Conservation (phyloP, 2,797 vertebrate species). For the Falco cherrug region DNA sequence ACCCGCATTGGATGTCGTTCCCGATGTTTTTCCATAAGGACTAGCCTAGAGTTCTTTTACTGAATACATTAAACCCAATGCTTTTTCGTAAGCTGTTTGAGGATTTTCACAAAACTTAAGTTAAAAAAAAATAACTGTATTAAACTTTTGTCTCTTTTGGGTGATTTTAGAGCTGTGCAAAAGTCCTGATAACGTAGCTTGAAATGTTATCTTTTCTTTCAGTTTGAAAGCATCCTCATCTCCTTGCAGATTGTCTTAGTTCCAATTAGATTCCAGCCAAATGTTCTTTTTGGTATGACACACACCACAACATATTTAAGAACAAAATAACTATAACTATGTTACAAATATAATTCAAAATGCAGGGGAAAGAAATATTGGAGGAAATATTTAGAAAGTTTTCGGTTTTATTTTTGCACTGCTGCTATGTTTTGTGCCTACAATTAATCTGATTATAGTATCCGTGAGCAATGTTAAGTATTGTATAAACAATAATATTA, state of each 20-base stretch:
- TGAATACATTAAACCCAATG: not conserved
- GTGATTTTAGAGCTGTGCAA: not conserved
- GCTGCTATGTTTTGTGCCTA: not conserved
- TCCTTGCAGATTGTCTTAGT: not conserved
- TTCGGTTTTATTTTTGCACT: not conserved
- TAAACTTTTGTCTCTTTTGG: not conserved
- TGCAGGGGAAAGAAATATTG: not conserved
- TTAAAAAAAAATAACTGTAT: not conserved
- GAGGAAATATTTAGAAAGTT: not conserved
- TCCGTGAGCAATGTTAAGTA: not conserved
- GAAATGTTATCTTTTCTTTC: not conserved
- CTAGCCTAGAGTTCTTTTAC: not conserved
- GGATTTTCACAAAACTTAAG: not conserved
- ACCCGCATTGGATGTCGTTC: rapidly evolving
- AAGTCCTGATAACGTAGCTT: not conserved
- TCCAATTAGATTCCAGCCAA: not conserved
- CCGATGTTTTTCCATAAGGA: not conserved
- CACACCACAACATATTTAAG: not conserved
- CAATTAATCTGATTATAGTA: not conserved
- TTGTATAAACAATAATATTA: conserved; percentile 16
- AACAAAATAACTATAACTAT: not conserved
- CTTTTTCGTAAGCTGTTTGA: not conserved
- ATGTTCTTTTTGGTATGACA: not conserved
- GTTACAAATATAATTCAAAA: not conserved
- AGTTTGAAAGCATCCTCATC: not conserved